phyloP scores from a whole-genome alignment of 2,113 vertebrate genomes.

The Phyllostomus discolor region DNA sequence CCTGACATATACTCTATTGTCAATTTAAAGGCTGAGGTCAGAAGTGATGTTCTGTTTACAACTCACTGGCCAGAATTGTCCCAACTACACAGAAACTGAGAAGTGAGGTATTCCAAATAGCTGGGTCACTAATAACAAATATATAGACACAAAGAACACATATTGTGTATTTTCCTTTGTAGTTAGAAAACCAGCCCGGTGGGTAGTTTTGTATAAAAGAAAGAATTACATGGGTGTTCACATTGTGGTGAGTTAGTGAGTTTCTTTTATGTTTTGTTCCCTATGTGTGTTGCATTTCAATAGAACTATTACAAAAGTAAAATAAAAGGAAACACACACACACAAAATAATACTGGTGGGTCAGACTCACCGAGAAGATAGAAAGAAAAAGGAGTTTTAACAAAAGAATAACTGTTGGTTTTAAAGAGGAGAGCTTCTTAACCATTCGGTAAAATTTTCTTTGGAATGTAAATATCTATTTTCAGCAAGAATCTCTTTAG shows the following conservation, averaged over 20 bases:
- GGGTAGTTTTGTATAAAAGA: background rate
- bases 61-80: background rate
- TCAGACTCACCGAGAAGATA: background rate
- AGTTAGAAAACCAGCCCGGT: background rate
- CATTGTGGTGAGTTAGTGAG: background rate
- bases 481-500: background rate
- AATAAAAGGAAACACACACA: background rate
- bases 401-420: background rate
- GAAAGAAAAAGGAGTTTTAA: background rate
- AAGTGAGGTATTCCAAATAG: background rate
- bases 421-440: background rate
- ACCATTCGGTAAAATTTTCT: background rate
- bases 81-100: background rate
- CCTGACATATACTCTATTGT: accelerated
- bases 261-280: background rate
- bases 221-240: background rate
- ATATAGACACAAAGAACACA: background rate
- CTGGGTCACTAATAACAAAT: background rate
- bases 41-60: background rate
- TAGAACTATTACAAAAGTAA: background rate
- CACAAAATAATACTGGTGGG: background rate
- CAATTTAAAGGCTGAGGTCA: background rate
- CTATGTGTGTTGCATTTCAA: background rate
- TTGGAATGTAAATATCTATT: background rate
- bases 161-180: background rate